Evolutionary conservation across 2,888 invertebrate species (phyloP), one percentile per base, ranked within the genome.

Genomic region (Sipha maydis): DNA sequence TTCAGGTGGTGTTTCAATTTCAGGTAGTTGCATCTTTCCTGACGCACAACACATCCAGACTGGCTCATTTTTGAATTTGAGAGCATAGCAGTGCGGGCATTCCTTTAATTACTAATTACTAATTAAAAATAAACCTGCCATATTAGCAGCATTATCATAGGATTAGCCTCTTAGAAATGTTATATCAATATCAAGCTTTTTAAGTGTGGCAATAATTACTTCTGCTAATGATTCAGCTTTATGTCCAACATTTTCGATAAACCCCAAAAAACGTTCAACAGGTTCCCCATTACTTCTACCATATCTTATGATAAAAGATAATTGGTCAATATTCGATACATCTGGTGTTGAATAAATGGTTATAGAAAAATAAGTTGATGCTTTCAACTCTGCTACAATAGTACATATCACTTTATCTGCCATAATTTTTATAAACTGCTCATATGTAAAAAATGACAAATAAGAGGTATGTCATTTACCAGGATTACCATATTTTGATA

Each of bases 211-310:
- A 21, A 85, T 61, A 85, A 78, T 78, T 19, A 28, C 38, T 73
- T 75, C 77, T 56, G 56, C 56, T 67, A 85, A 61, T 28, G 61
- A 7, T 67, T 69, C 34, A 38, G 67, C 78, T 71, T 85, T 85
- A 25, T 85, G 85, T 78, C 85, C 85, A 73, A n/a, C 48, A 86
- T 86, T 86, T 79, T 78, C 79, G 4, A 79, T 54, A 25, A 79
- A 79, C 5, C 61, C 79, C 28, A 79, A 54, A 79, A 79, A 79
- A 1, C 61, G n/a, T 34, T 79, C 56, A 61, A 79, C 34, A 34
- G 79, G 79, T 34, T 79, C 61, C 25, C 79, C 61, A 61, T 14
- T 25, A 19, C 21, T 54, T 14, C 31, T 28, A 5, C 31, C 34
- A 79, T 79, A 56, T 28, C 79, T 34, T 79, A 79, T 34, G 28